phyloP scores from a whole-genome alignment of 2,113 vertebrate species.

The Coturnix japonica region DNA sequence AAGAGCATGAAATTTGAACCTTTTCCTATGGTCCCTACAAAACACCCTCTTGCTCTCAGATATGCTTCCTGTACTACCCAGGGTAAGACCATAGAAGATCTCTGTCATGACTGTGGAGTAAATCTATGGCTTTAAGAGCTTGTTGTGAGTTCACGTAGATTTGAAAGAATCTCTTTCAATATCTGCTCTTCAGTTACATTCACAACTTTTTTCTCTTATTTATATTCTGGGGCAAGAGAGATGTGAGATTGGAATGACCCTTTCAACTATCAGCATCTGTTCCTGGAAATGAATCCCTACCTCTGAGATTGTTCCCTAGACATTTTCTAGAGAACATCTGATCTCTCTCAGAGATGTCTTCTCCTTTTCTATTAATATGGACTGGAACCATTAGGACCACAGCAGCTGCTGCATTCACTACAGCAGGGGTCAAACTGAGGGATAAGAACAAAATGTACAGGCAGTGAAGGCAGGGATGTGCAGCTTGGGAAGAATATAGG shows the following conservation, averaged over 20 bases:
- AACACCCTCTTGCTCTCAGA: background rate
- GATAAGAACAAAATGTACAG: too few relatives aligned
- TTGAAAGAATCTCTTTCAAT: background rate
- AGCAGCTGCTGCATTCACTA: background rate
- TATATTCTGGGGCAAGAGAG: background rate
- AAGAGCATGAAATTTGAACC: background rate
- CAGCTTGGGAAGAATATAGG: too few relatives aligned
- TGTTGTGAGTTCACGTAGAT: background rate
- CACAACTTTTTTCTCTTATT: background rate
- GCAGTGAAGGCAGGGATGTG: too few relatives aligned
- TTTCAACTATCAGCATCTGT: background rate
- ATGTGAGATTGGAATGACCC: background rate
- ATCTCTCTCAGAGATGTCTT: background rate
- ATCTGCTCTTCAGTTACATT: background rate
- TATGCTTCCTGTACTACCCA: background rate
- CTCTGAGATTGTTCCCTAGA: background rate
- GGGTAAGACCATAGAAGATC: background rate
- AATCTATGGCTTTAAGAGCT: background rate
- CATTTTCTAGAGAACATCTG: background rate
- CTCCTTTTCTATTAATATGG: background rate
- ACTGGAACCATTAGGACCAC: background rate
- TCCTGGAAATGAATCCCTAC: background rate
- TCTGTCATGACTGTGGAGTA: background rate
- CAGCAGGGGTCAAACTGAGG: too few relatives aligned
- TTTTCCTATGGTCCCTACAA: background rate